phyloP scores from a whole-genome alignment of 2,113 vertebrate genomes.

The Heptranchias perlo region DNA sequence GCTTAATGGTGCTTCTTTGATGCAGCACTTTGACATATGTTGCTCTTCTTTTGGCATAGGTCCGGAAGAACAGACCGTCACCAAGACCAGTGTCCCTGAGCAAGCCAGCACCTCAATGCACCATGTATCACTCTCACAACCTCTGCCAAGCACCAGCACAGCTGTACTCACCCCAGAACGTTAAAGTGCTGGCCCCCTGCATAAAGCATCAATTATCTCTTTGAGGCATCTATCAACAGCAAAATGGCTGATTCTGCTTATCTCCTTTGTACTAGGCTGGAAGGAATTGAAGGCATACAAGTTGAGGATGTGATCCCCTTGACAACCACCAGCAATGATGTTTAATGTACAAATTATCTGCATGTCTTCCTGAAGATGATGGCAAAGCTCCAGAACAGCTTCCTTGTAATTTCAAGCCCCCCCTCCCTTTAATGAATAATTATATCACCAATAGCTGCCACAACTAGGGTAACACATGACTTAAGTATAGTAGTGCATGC shows the following conservation, averaged over 20 bases:
- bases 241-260: background rate
- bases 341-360: background rate
- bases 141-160: background rate
- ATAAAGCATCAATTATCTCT: background rate
- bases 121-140: background rate
- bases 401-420: background rate
- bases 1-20: background rate
- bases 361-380: background rate
- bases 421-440: background rate
- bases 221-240: background rate
- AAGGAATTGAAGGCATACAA: background rate
- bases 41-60: background rate
- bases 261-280: background rate
- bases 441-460: background rate
- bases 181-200: background rate
- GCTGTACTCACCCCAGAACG: background rate
- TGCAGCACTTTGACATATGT: background rate
- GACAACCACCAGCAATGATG: background rate
- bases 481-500: too few species aligned
- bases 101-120: background rate
- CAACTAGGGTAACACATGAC: background rate
- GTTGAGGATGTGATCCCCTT: background rate
- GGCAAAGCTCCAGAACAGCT: background rate
- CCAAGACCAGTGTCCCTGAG: background rate
- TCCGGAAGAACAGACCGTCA: background rate